These are phyloP conservation scores for Anoplophora glabripennis DNA, from an alignment of 1,140 invertebrate genomes.

Conservation along the genomic window DNA sequence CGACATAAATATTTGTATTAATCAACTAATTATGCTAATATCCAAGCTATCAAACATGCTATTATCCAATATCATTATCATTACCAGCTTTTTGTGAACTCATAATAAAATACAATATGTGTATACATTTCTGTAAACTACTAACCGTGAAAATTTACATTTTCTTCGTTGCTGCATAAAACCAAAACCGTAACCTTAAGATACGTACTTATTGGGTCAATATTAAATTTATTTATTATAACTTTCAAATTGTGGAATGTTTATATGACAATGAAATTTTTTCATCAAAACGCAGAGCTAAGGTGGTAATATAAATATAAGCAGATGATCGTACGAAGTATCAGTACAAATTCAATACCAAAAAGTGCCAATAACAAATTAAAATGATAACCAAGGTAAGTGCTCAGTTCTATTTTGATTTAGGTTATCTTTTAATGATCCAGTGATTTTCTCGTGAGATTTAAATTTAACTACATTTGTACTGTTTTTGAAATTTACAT, in stretches of 20 bases:
- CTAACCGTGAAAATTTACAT: constrained; percentile 7
- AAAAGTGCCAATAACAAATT: not conserved
- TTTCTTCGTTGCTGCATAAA: not conserved
- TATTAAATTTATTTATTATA: constrained; percentile 6
- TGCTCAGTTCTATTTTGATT: too few relatives aligned
- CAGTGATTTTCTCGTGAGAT: too few relatives aligned
- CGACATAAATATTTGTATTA: too few relatives aligned
- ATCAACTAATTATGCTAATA: too few relatives aligned
- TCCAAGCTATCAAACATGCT: too few relatives aligned
- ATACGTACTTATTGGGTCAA: constrained; percentile 12
- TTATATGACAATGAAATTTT: constrained; percentile 8
- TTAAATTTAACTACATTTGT: too few relatives aligned
- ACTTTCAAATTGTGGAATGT: constrained; percentile 7
- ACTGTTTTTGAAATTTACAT: too few relatives aligned
- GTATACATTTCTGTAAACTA: constrained; percentile 1
- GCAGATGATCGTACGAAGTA: constrained; percentile 6
- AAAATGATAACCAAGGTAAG: constrained; percentile 3
- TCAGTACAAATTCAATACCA: not conserved
- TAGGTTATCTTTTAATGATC: too few relatives aligned
- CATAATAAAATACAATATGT: not conserved
- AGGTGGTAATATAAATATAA: constrained; percentile 9
- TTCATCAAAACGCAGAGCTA: not conserved
- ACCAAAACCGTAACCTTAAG: constrained; percentile 14
- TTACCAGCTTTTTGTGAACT: not conserved
- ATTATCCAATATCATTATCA: too few relatives aligned